Base-by-base conservation (phyloP, 1,140 invertebrate species). In the Periplaneta americana region DNA sequence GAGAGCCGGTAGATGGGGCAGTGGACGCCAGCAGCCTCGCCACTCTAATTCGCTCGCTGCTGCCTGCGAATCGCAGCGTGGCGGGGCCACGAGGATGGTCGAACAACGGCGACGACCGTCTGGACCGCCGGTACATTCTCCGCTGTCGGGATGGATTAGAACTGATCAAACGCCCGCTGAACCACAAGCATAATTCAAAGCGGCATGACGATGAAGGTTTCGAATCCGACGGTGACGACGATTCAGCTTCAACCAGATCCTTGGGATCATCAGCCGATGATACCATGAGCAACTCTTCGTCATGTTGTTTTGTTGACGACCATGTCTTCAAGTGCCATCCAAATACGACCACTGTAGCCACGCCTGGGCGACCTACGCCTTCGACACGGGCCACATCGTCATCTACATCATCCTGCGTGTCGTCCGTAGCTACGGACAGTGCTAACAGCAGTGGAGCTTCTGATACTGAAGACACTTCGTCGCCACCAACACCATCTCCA, bases 161-260 rank as follows among this genome's bases (percentile, higher is more conserved):
- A 74, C 75, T 84, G 33, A 37, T 74, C 2, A 39, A 34, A 75
- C 36, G 74, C n/a, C 36, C 34, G 18, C 18, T n/a, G 6, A 34
- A 34, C 78, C 39, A 18, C 22, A 76, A 76, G 17, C 37, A 48
- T 0, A 34, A 28, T 8, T 78, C 18, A 28, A n/a, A 34, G 18
- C 32, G 75, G 15, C 34, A 34, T 18, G 84, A 84, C 36, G 88
- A 88, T 79, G 88, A 88, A 83, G 88, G 88, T 8, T 88, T 88
- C 83, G 88, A 88, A 84, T 88, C 87, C 13, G 87, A 88, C 81
- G 87, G 83, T 77, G 81, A 87, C 32, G 87, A 83, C 78, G 81
- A 87, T 32, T 87, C 87, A 18, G 78, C 82, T 9, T 85, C 84
- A 15, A 79, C 84, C n/a, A 81, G 82, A 35, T 81, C 80, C 17